Evolutionary conservation across 2,113 vertebrate species (phyloP).

Genomic region (Lagopus leucura): DNA sequence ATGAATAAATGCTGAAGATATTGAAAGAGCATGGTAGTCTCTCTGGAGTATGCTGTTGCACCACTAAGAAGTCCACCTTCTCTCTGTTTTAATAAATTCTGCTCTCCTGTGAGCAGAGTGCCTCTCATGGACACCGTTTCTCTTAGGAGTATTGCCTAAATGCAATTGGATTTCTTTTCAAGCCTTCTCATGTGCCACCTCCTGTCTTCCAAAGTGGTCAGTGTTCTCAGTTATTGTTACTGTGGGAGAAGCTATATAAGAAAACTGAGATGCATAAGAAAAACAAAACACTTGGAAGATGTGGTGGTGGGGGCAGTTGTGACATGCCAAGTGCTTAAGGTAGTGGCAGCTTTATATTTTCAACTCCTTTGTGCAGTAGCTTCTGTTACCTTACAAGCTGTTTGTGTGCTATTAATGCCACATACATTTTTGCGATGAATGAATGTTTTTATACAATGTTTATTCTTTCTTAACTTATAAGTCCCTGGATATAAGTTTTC

Average conservation of each 20-base stretch:
- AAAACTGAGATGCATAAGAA: not conserved
- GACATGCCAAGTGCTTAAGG: not conserved
- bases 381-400: not conserved
- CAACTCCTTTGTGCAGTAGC: not conserved
- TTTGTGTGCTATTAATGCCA: not conserved
- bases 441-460: not conserved
- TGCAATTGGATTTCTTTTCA: conserved; percentile 29
- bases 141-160: not conserved
- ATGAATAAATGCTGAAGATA: conserved; percentile 11
- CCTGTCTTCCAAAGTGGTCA: conserved; percentile 15
- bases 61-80: not conserved
- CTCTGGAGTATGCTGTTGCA: not conserved
- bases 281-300: not conserved
- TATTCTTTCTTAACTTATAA: conserved; percentile 6
- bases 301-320: not conserved
- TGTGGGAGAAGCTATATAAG: not conserved
- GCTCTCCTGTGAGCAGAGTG: not conserved
- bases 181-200: conserved; percentile 52
- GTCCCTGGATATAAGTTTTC: not conserved
- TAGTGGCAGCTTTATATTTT: not conserved
- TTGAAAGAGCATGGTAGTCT: conserved; percentile 8
- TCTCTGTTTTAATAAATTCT: conserved; percentile 50
- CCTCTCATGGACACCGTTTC: conserved; percentile 11
- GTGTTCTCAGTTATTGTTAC: conserved; percentile 25
- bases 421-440: not conserved